Percentiles rank a stretch among this genome's conserved stretches.
These are phyloP conservation scores for Xiphorhynchus erythropygius DNA, from an alignment of 2,797 vertebrate species.

Conservation along the genomic window DNA sequence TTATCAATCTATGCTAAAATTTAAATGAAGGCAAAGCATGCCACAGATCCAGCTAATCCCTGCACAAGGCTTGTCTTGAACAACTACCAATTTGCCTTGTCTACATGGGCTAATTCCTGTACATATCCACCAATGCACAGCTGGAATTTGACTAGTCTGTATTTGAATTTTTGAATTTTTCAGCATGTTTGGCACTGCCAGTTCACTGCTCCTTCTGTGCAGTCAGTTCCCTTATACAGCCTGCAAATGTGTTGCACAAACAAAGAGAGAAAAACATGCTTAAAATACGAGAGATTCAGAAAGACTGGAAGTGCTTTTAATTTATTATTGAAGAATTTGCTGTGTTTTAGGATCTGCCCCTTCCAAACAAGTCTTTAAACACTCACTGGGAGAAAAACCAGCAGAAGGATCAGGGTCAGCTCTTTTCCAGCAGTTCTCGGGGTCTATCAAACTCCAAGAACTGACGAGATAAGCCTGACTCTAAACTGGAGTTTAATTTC, in stretches of 20 bases:
- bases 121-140: neutral
- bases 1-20: constrained; percentile 5
- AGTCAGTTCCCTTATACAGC: neutral
- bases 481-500: neutral
- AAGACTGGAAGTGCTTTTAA: neutral
- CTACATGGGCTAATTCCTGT: neutral
- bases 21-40: neutral
- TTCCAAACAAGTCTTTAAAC: neutral
- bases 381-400: neutral
- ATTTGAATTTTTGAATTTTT: neutral
- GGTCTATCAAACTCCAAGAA: neutral
- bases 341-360: neutral
- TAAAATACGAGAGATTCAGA: neutral
- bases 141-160: neutral
- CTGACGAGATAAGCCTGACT: neutral
- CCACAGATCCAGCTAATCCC: neutral
- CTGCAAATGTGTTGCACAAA: neutral
- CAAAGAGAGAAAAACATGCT: neutral
- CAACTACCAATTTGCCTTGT: neutral
- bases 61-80: neutral
- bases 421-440: neutral
- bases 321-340: neutral
- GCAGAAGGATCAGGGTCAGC: neutral
- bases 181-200: neutral
- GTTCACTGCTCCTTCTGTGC: neutral